Evolutionary conservation across 2,797 vertebrate species (phyloP), one percentile per base, ranked within the genome.

Genomic region (Sphenopsis melanotis): DNA sequence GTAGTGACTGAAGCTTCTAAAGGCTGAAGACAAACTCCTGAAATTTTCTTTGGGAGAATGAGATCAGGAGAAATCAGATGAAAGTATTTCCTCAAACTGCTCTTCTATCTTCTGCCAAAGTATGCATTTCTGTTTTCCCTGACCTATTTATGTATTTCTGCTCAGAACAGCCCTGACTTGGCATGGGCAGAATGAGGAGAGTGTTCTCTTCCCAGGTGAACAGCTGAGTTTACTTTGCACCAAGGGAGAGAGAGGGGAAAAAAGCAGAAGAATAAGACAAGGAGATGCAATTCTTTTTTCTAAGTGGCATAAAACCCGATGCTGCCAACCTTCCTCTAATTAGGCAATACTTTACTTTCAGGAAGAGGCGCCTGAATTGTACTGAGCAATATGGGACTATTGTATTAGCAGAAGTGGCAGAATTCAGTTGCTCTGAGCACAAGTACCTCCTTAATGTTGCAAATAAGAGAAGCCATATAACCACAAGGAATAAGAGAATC

Each of bases 71-170:
- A 83, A 82, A 75, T 60, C 49, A 89, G 76, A 86, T 81, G 24
- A 60, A 89, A 82, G 71, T 50, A 94, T 72, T 95, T 94, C 91
- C 82, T 90, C 76, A 85, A 81, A 75, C 32, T 80, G 24, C n/a
- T 93, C 78, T 84, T 89, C 87, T 57, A 15, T 75, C 89, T 83
- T 75, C 64, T 53, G 91, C 93, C 91, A 87, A 92, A 91, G 49
- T 37, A 89, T 16, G 74, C 64, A 61, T 6, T 49, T 66, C 74
- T 92, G 50, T 72, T 87, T 92, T 71, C 65, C 39, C 49, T 85
- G 87, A 89, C 87, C 92, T 85, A 65, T 92, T 92, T 92, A 72
- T n/a, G 49, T 56, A 83, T 53, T 95, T 87, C 64, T 77, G 47
- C 78, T 85, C 57, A 85, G 61, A 90, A 89, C 7, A 5, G 65